phyloP scores from a whole-genome alignment of 2,888 invertebrate species.

The Adela reaumurella region DNA sequence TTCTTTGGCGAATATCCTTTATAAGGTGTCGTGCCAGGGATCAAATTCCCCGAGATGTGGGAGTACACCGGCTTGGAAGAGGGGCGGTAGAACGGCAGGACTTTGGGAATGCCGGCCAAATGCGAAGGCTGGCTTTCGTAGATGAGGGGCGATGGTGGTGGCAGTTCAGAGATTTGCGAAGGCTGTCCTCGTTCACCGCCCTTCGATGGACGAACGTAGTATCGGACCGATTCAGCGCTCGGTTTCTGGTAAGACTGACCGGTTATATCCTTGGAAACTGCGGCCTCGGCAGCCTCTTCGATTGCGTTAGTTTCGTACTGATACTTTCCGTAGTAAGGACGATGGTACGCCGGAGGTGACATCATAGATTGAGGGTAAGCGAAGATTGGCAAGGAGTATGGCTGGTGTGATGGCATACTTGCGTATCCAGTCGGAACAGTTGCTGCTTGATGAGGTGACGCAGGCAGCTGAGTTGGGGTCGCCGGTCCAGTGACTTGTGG shows the following conservation, averaged over 20 bases:
- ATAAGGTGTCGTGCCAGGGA: conserved; percentile 22
- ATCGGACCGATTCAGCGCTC: conserved; percentile 24
- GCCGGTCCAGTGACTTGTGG: conserved; percentile 22
- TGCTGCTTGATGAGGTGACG: conserved; percentile 5
- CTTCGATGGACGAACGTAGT: conserved; percentile 29
- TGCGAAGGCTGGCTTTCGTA: conserved; percentile 31
- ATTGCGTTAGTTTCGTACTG: conserved; percentile 29
- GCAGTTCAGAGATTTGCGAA: conserved; percentile 25
- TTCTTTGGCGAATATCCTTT: conserved; percentile 25
- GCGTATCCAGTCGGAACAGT: conserved; percentile 20
- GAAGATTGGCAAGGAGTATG: conserved; percentile 31
- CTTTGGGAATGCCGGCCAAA: conserved; percentile 36
- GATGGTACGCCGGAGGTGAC: conserved; percentile 22
- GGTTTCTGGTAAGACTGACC: conserved; percentile 24
- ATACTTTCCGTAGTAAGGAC: conserved; percentile 24
- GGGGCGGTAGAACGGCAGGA: conserved; percentile 35
- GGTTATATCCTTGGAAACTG: conserved; percentile 22
- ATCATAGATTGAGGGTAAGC: conserved; percentile 27
- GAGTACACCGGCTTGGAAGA: conserved; percentile 33
- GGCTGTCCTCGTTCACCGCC: conserved; percentile 28
- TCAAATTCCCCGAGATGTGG: conserved; percentile 18
- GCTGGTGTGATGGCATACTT: conserved; percentile 27
- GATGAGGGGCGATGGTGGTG: conserved; percentile 33
- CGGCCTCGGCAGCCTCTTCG: conserved; percentile 25
- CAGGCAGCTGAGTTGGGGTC: conserved; percentile 3